phyloP scores from a whole-genome alignment of 2,888 invertebrate genomes.

The Trisateles emortualis region DNA sequence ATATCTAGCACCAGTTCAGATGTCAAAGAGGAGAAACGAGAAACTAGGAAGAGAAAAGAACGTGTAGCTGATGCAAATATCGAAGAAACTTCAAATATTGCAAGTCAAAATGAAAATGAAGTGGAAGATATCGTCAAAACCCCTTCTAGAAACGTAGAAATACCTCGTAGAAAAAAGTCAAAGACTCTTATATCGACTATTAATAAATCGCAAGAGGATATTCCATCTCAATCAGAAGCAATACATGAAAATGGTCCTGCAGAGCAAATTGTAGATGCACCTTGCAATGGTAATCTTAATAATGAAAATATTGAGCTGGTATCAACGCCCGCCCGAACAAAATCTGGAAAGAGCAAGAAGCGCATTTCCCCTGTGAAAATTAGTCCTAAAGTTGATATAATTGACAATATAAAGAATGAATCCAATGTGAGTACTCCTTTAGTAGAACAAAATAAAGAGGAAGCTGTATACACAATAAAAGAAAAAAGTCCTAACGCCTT shows the following conservation, averaged over 20 bases:
- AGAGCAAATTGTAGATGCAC: too few species aligned
- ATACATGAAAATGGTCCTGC: neutral
- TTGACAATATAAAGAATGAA: too few species aligned
- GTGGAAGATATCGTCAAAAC: conserved; percentile 47
- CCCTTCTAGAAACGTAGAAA: conserved; percentile 58
- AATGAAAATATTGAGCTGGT: conserved; percentile 10
- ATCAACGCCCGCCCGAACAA: conserved; percentile 42
- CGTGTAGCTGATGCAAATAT: conserved; percentile 42
- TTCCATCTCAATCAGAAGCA: conserved; percentile 1
- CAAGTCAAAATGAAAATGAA: conserved; percentile 8
- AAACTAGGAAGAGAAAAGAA: conserved; percentile 62
- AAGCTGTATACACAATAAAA: conserved; percentile 34
- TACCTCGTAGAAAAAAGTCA: conserved; percentile 65
- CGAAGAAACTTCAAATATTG: conserved; percentile 20
- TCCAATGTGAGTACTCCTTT: neutral
- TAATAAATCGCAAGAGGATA: conserved; percentile 38
- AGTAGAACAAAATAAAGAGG: conserved; percentile 8
- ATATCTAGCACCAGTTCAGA: conserved; percentile 47
- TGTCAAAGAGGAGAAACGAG: conserved; percentile 45
- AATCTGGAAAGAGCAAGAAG: conserved; percentile 52
- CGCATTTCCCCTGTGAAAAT: conserved; percentile 16
- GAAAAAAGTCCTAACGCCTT: conserved; percentile 71
- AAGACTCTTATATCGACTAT: conserved; percentile 57
- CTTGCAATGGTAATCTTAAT: too few species aligned
- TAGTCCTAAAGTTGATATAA: conserved; percentile 18